Percentiles rank a stretch among this genome's conserved stretches.
These are phyloP conservation scores for Tanytarsus gracilentus DNA, from an alignment of 2,888 invertebrate species.

Conservation along the genomic window DNA sequence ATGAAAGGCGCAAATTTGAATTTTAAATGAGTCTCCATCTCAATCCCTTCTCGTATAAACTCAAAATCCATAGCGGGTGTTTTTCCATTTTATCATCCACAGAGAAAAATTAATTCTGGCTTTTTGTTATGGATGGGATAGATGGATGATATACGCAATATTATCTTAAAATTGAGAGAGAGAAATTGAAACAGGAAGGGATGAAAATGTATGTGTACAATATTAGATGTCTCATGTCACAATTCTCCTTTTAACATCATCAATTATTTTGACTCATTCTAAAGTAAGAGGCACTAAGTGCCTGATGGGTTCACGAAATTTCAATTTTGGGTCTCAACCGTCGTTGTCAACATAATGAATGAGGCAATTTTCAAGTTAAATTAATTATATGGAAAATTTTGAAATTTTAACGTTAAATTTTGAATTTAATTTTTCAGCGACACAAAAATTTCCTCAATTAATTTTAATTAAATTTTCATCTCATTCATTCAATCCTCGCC, in stretches of 20 bases:
- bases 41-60: background rate
- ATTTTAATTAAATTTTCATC: background rate
- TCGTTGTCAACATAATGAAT: too few relatives aligned
- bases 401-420: background rate
- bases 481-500: background rate
- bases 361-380: too few relatives aligned
- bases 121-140: too few relatives aligned
- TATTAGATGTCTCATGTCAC: background rate
- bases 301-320: too few relatives aligned
- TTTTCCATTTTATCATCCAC: slow-evolving; percentile 14
- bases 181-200: background rate
- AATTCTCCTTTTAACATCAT: background rate
- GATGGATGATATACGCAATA: too few relatives aligned
- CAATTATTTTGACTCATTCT: background rate
- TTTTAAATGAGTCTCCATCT: slow-evolving; percentile 19
- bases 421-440: background rate
- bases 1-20: slow-evolving; percentile 22
- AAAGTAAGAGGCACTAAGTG: too few relatives aligned
- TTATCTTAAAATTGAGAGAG: background rate
- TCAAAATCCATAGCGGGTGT: background rate
- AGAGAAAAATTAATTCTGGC: background rate
- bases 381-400: background rate
- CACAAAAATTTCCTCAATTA: too few relatives aligned
- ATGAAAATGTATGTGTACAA: too few relatives aligned
- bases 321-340: too few relatives aligned